Evolutionary conservation across 1,140 invertebrate species (phyloP), one percentile per base, ranked within the genome.

Genomic region (Drosophila chauvacae): DNA sequence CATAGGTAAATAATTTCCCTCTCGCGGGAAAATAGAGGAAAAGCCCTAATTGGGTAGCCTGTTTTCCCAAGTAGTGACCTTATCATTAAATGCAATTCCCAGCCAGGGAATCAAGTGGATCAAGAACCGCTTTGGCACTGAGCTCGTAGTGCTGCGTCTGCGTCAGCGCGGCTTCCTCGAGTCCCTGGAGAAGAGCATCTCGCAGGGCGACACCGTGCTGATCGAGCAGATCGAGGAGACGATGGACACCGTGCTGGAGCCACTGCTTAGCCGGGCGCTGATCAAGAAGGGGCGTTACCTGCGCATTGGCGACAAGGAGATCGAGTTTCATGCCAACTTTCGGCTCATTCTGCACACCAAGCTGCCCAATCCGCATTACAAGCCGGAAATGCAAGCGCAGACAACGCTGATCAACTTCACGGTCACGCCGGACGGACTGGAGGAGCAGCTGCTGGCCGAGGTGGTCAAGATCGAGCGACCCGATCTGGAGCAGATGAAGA

Each of bases 351-450:
- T 99, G 1, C 98, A 99, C 90, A 99, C 98, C 2, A 99, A 99
- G 93, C 92, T 99, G 56, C 97, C 97, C 7, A 99, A 99, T 94
- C 98, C 98, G 18, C 98, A 98, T 93, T 99, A 98, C 91, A 98
- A 98, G 91, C 98, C 98, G 5, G 98, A 99, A 93, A 97, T 99
- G 95, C 98, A 99, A 93, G 98, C 98, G 0, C 98, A 99, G 93
- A 97, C 97, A 18, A 98, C 98, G 9, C 93, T 99, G 7, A 98
- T 99, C 65, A 98, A 99, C 93, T 99, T 99, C 84, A 98, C 98
- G 20, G 98, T 99, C 0, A 99, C 98, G 0, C 95, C 95, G 85
- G 97, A 98, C 92, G 97, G 97, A 37, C 93, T 99, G 3, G 98
- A 99, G 93, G 98, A 99, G 91, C 98, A 99, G 93, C 92, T 99